Evolutionary conservation across 2,797 vertebrate genomes (phyloP).

Genomic region (Propithecus perrieri): DNA sequence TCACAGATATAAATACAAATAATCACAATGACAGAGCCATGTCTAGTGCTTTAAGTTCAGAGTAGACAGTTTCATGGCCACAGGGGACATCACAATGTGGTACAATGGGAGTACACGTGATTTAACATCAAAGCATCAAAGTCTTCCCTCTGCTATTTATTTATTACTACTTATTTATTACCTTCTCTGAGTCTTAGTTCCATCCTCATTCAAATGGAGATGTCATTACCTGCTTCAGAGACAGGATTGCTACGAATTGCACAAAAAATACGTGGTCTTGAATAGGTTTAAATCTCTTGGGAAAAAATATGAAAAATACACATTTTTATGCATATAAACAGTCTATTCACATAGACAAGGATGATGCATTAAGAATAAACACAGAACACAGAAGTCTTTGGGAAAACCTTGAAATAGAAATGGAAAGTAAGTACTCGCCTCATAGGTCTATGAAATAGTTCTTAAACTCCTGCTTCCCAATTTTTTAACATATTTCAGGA

Average conservation of each 20-base stretch:
- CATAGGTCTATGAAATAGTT: background rate
- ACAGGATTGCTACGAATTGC: background rate
- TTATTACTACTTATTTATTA: background rate
- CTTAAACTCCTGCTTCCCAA: background rate
- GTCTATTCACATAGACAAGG: background rate
- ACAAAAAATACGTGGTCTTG: background rate
- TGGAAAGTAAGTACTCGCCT: background rate
- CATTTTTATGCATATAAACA: background rate
- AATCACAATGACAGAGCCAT: background rate
- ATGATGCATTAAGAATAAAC: background rate
- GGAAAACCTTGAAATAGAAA: background rate
- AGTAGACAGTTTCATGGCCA: background rate
- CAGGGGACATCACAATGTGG: background rate
- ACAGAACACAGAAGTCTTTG: background rate
- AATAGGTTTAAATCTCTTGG: slow-evolving; percentile 5
- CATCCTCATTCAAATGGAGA: background rate
- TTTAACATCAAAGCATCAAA: background rate
- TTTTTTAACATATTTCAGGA: background rate
- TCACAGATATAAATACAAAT: background rate
- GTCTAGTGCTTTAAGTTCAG: background rate
- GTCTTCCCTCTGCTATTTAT: background rate
- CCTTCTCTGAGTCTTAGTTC: background rate
- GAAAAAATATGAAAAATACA: background rate
- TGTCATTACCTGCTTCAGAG: background rate
- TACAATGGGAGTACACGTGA: background rate